Base-by-base conservation (phyloP, 2,113 vertebrate species). In the Gasterosteus nipponicus region DNA sequence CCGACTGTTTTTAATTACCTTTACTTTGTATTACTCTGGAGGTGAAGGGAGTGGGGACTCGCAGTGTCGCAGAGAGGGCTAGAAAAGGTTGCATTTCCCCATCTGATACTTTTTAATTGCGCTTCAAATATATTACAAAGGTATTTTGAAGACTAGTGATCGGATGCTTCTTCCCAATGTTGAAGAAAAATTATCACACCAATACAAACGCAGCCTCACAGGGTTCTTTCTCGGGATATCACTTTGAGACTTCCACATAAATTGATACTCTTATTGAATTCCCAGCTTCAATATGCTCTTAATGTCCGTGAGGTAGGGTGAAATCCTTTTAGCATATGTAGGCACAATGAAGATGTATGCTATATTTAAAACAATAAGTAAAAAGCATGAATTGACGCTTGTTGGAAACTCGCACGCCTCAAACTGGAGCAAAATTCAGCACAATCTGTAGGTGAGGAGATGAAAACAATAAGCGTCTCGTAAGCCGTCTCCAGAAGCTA, bases 1-100 rank as follows among this genome's bases (percentile, higher is more conserved):
- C 75, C 29, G 19, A 82, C 61, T 84, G 66, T 84, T 87, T 93
- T 91, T 83, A 86, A 91, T 94, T 85, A 92, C 81, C 83, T 86
- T 89, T 82, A 77, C 69, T 90, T 82, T 88, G 79, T 81, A 66
- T 63, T 44, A 63, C 67, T 75, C 15, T 63, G 47, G 41, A 87
- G 63, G 77, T 77, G 76, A 81, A 68, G 57, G 68, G 73, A 63
- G 63, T 41, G 73, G 42, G 69, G 58, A 16, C 64, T 56, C 44
- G 51, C 64, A 10, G 47, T 15, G 4, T 60, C 15, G 39, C 69
- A 70, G 59, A 12, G 53, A n/a, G 75, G 63, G 44, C n/a, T 49
- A 66, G 29, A 70, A 71, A 85, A 77, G n/a, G 29, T 66, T 65
- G 22, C 22, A 75, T 78, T 70, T 87, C 63, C 49, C 79, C 53